These are phyloP conservation scores for Diarsia dahlii DNA, from an alignment of 2,888 invertebrate species.

Conservation along the genomic window DNA sequence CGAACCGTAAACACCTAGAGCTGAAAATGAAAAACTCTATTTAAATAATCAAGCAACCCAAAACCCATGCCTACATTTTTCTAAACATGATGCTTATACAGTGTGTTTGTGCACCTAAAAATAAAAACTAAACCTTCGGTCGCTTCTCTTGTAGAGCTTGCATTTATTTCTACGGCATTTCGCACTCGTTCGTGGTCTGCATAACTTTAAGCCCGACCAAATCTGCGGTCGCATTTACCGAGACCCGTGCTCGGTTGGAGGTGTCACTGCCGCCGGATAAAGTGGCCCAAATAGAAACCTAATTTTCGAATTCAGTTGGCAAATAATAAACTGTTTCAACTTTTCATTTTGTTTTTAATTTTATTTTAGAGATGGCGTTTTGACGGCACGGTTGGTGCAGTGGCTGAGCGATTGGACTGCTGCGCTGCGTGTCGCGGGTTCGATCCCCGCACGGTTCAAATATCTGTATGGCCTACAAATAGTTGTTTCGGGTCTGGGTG, in stretches of 20 bases:
- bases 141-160: slow-evolving; percentile 26
- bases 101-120: not conserved
- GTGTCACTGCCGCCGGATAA: slow-evolving; percentile 29
- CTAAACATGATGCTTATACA: too few relatives aligned
- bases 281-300: slow-evolving; percentile 25
- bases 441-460: too few relatives aligned
- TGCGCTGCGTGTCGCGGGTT: too few relatives aligned
- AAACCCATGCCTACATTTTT: too few relatives aligned
- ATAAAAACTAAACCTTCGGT: slow-evolving; percentile 15
- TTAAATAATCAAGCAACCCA: not conserved
- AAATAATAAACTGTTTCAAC: slow-evolving; percentile 24
- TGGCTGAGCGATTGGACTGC: too few relatives aligned
- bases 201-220: slow-evolving; percentile 51
- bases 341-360: slow-evolving; percentile 9
- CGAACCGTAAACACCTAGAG: not conserved
- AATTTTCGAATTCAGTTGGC: slow-evolving; percentile 19
- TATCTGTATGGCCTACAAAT: too few relatives aligned
- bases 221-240: slow-evolving; percentile 55
- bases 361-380: not conserved
- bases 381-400: too few relatives aligned
- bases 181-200: slow-evolving; percentile 47
- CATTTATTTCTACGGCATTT: slow-evolving; percentile 48
- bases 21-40: not conserved
- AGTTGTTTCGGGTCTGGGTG: too few relatives aligned
- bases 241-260: slow-evolving; percentile 18